Evolutionary conservation across 2,888 invertebrate species (phyloP), one percentile per base, ranked within the genome.

Genomic region (Melanophora roralis): DNA sequence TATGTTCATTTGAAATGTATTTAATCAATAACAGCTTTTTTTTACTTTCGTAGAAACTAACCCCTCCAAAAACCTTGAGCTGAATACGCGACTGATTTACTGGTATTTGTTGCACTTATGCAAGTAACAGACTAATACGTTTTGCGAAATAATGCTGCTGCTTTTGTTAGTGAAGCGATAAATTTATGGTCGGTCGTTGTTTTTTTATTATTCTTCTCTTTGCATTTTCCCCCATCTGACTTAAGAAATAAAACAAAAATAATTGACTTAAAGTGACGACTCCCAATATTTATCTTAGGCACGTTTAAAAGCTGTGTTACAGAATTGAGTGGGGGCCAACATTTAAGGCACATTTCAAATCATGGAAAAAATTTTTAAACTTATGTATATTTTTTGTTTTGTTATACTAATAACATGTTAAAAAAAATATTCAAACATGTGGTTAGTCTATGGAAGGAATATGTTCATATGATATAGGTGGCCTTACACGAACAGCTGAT

Each of bases 241-340:
- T 68, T 45, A 32, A 59, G 53, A 77, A 73, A 74, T 81, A 73
- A 73, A 69, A 73, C 77, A 81, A 73, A 81, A 76, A 81, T 72
- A 75, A 80, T 67, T 77, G 69, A 73, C 59, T 64, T 67, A 32
- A 75, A 73, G 65, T 60, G 67, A 57, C 65, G 49, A 76, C 69
- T 77, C 55, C 69, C 57, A 65, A 59, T 47, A 65, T 47, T 62
- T 62, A 68, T 9, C 53, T 59, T 65, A 12, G 36, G 19, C 38
- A 19, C 5, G 14, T 36, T 45, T 23, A 47, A 64, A 47, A 65
- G 11, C 51, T 27, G 11, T 60, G 9, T 27, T 14, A 23, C 14
- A 12, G 16, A 40, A 40, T 7, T 7, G 16, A 6, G 1, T 14
- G 49, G 6, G 5, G 36, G 8, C 38, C 49, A 59, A 72, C 16